Evolutionary conservation across 2,113 vertebrate genomes (phyloP), one percentile per base, ranked within the genome.

Genomic region (Scalopus aquaticus): DNA sequence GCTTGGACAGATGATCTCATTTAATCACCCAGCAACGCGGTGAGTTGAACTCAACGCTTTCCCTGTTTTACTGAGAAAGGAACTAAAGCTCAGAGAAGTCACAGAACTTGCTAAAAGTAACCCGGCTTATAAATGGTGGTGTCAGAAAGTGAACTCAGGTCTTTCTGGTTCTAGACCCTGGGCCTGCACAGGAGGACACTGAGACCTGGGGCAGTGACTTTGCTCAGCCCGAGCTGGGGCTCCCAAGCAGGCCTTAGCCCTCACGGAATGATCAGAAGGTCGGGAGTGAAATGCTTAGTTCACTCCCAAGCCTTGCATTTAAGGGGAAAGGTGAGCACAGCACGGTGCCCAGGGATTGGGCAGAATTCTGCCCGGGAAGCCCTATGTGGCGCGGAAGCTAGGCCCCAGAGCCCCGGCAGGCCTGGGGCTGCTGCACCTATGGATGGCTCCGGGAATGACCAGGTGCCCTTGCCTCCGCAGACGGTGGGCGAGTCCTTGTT

Each of bases 401-500:
- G 56, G 60, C 62, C n/a, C 0, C 5, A 37, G 37, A 11, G 80
- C 73, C 70, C 54, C 24, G 11, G 70, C 95, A 69, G 39, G 20
- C 39, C 88, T 22, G 7, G 20, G 2, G 64, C 64, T 96, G 44
- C 42, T 26, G 77, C 44, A 26, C 35, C 85, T 51, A 42, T 46
- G 62, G 39, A 37, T 15, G 32, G 72, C 30, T n/a, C 35, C 1
- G 2, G 58, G 69, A 64, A 30, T 90, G 60, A 96, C 46, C 6
- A 6, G 49, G 58, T 69, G 11, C 37, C 89, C 96, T 97, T 98
- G 86, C n/a, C 72, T 98, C 97, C 97, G 65, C 98, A 99, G 99
- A 95, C 98, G 30, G 99, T 99, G 0, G 99, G 99, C 0, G 99
- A 99, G 97, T 99, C 99, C 74, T 98, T 99, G 94, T 98, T 99